A percentile compares a stretch with the other conserved stretches of the same genome.
Evolutionary conservation across 1,140 invertebrate genomes (phyloP).

Genomic region (Pemphigus obesinymphae): DNA sequence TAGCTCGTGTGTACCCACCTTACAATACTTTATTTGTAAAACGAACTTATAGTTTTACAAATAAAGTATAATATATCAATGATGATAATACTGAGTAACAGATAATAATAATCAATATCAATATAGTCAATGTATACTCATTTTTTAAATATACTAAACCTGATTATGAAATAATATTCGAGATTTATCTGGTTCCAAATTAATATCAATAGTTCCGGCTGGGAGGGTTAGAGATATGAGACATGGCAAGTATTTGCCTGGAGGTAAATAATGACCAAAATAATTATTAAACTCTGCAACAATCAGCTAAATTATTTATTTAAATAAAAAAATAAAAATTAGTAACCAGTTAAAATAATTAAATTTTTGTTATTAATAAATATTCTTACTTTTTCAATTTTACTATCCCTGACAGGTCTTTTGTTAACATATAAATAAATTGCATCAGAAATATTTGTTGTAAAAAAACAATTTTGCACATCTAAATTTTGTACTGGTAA

Average conservation of each 20-base stretch:
- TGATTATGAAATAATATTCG: constrained; percentile 57
- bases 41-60: too few relatives aligned
- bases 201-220: constrained; percentile 57
- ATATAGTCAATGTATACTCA: neutral
- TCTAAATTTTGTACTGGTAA: constrained; percentile 50
- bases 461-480: constrained; percentile 34
- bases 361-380: neutral
- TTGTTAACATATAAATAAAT: constrained; percentile 57
- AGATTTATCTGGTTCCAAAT: constrained; percentile 64
- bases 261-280: constrained; percentile 46
- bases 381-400: constrained; percentile 48
- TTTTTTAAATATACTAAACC: constrained; percentile 40
- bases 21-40: too few relatives aligned
- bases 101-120: neutral
- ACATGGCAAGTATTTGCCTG: constrained; percentile 53
- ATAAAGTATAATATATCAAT: too few relatives aligned
- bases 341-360: neutral
- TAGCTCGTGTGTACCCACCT: too few relatives aligned
- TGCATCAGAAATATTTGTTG: constrained; percentile 47
- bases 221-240: constrained; percentile 54
- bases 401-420: constrained; percentile 57
- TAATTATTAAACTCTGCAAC: constrained; percentile 44
- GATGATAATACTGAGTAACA: too few relatives aligned
- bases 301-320: constrained; percentile 42
- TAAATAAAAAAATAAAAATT: neutral